phyloP scores from a whole-genome alignment of 2,888 invertebrate genomes.

The Nebria brevicollis region DNA sequence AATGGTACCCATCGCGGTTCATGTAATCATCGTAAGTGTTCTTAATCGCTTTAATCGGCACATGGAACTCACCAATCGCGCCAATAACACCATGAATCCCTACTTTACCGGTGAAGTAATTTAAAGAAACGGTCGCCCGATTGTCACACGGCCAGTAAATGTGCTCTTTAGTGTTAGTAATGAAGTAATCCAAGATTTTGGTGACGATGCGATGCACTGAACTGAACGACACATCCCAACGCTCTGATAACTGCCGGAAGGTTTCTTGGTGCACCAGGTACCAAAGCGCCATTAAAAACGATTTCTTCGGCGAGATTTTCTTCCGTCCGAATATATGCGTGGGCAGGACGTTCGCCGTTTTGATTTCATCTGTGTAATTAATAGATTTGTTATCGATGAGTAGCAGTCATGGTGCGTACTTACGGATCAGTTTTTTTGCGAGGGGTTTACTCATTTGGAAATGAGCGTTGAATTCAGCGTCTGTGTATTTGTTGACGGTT shows the following conservation, averaged over 20 bases:
- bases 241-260: neutral
- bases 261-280: constrained; percentile 6
- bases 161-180: neutral
- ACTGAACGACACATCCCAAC: neutral
- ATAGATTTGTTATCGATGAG: constrained; percentile 57
- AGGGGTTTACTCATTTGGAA: neutral
- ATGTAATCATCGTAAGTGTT: neutral
- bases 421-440: neutral
- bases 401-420: neutral
- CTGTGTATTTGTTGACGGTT: neutral
- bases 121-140: neutral
- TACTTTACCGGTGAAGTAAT: neutral
- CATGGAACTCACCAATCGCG: neutral
- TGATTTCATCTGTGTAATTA: neutral
- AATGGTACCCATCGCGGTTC: neutral
- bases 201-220: neutral
- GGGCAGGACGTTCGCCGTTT: neutral
- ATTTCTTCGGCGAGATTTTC: neutral
- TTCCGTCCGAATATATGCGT: neutral
- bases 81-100: neutral
- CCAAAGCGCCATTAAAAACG: constrained; percentile 3
- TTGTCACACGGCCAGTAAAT: neutral
- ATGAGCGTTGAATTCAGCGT: neutral
- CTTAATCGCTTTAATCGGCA: neutral
- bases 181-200: neutral